phyloP scores from a whole-genome alignment of 2,797 vertebrate genomes.

The Bradypus variegatus region DNA sequence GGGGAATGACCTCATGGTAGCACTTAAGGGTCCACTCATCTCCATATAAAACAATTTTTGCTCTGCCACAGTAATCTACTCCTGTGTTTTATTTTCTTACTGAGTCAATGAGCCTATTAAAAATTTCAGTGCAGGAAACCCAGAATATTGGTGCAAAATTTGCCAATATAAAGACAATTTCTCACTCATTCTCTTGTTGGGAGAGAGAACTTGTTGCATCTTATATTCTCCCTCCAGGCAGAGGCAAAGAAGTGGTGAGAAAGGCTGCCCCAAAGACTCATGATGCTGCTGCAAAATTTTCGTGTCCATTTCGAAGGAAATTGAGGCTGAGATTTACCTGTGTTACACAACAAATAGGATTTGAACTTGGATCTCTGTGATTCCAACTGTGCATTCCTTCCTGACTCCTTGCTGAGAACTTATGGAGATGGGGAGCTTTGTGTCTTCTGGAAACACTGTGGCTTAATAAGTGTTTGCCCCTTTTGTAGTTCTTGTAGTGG shows the following conservation, averaged over 20 bases:
- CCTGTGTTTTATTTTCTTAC: background rate
- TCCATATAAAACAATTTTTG: background rate
- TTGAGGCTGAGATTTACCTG: background rate
- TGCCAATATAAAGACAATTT: background rate
- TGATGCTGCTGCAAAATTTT: background rate
- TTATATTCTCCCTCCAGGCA: background rate
- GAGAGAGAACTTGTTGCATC: background rate
- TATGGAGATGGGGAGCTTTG: background rate
- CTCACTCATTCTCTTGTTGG: background rate
- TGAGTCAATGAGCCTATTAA: background rate
- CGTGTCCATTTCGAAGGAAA: background rate
- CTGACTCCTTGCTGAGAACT: background rate
- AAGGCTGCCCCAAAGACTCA: background rate
- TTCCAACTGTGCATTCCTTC: background rate
- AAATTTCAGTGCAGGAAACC: background rate
- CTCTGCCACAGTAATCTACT: background rate
- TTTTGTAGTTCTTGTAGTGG: background rate
- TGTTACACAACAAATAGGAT: background rate
- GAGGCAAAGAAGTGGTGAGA: background rate
- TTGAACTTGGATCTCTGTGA: background rate
- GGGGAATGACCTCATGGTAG: background rate
- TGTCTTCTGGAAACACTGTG: background rate
- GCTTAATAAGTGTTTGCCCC: background rate
- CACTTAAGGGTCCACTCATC: background rate
- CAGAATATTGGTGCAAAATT: background rate